These are phyloP conservation scores for Acrocyrtus sp. DNA, from an alignment of 2,888 invertebrate genomes.

Conservation along the genomic window DNA sequence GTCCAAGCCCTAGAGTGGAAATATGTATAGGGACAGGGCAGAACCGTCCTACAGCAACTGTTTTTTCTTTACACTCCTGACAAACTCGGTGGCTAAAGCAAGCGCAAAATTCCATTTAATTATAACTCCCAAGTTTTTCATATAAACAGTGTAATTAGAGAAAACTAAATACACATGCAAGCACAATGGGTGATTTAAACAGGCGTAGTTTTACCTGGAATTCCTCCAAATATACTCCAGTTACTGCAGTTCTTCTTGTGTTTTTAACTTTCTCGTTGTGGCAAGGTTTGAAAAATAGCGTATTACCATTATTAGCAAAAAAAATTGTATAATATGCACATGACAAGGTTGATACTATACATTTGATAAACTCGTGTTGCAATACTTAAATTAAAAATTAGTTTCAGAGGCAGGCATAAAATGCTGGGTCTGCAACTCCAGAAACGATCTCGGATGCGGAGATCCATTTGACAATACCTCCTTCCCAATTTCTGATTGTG, in stretches of 20 bases:
- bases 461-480: constrained; percentile 93
- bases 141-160: no score
- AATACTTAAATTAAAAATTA: constrained; percentile 19
- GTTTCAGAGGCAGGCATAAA: constrained; percentile 71
- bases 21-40: no score
- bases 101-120: no score
- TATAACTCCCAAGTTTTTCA: no score
- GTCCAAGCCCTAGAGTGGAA: no score
- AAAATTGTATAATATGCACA: not conserved
- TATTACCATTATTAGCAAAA: not conserved
- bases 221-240: not conserved
- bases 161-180: no score
- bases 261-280: constrained; percentile 10
- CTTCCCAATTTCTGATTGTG: constrained; percentile 85
- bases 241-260: not conserved
- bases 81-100: no score
- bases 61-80: no score
- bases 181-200: no score
- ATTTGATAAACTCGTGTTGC: not conserved
- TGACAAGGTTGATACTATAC: not conserved
- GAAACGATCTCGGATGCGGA: constrained; percentile 87
- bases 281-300: constrained; percentile 24
- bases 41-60: no score
- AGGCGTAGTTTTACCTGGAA: no score
- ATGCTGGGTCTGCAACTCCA: constrained; percentile 92